Evolutionary conservation across 2,797 vertebrate species (phyloP), one percentile per base, ranked within the genome.

Genomic region (Luscinia luscinia): DNA sequence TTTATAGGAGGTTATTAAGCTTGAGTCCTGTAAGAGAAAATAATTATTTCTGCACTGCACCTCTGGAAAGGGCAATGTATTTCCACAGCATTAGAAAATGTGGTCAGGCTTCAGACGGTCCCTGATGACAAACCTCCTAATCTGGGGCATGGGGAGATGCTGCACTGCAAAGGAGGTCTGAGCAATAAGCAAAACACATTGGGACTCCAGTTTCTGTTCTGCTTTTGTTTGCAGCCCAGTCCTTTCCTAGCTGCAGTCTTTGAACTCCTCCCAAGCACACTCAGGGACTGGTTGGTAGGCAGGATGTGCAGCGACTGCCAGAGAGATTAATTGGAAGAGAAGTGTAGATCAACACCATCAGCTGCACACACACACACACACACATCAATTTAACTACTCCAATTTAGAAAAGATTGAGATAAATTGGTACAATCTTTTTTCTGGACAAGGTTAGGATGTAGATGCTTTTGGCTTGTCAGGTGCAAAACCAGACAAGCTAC

Each of bases 171-270:
- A 66, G 67, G 41, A 91, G 38, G 75, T 79, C 78, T 94, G 43
- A 94, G 62, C 84, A 83, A 49, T 30, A 67, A 48, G 58, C 66
- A 95, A 89, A 95, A 78, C 48, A 74, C 58, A 5, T 8, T 23
- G 66, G 49, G 57, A 74, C 73, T 89, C 64, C 14, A 86, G 75
- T 96, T 95, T 94, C 92, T 92, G 30, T 96, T 96, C 93, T 95
- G 89, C 82, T 95, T 84, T 93, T n/a, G 13, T 61, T 94, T 86
- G 87, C 79, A 83, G 58, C 76, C 58, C 26, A 23, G 54, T 78
- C 73, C 52, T 81, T 85, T 84, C 89, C 72, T 80, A 26, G 72
- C 15, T 46, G 30, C 28, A 82, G 74, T 9, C 76, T 95, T 83
- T 96, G 95, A 93, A 91, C 78, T 62, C 67, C 48, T 90, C 83